phyloP scores from a whole-genome alignment of 2,797 vertebrate genomes.

The Tympanoctomys barrerae region DNA sequence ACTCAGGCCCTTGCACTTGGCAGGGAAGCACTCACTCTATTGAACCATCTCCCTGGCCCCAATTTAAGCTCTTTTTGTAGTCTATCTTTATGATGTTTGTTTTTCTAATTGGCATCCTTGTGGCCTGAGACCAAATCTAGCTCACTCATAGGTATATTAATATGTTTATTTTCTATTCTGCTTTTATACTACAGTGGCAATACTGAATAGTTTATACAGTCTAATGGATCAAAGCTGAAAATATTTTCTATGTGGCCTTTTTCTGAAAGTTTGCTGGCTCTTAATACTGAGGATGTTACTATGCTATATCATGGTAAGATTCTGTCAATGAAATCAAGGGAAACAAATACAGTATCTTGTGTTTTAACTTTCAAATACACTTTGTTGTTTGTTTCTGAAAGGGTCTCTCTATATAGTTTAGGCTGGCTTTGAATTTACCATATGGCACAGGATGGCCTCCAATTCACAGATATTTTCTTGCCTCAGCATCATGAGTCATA shows the following conservation, averaged over 20 bases:
- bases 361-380: slow-evolving; percentile 1
- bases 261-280: neutral
- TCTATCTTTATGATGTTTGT: neutral
- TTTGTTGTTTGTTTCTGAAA: neutral
- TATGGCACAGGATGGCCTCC: neutral
- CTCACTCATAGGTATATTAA: neutral
- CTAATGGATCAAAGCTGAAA: neutral
- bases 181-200: neutral
- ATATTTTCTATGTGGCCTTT: neutral
- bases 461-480: neutral
- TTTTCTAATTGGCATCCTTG: neutral
- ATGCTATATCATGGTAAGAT: neutral
- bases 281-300: neutral
- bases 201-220: neutral
- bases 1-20: too few species aligned
- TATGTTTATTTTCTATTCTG: slow-evolving; percentile 23
- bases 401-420: neutral
- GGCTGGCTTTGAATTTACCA: neutral
- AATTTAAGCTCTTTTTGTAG: neutral
- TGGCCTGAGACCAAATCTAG: neutral
- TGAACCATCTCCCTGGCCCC: too few species aligned
- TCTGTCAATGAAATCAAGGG: neutral
- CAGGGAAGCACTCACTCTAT: too few species aligned
- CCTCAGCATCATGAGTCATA: neutral
- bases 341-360: neutral